Evolutionary conservation across 1,140 invertebrate species (phyloP).

Genomic region (Apocrypta bakeri): DNA sequence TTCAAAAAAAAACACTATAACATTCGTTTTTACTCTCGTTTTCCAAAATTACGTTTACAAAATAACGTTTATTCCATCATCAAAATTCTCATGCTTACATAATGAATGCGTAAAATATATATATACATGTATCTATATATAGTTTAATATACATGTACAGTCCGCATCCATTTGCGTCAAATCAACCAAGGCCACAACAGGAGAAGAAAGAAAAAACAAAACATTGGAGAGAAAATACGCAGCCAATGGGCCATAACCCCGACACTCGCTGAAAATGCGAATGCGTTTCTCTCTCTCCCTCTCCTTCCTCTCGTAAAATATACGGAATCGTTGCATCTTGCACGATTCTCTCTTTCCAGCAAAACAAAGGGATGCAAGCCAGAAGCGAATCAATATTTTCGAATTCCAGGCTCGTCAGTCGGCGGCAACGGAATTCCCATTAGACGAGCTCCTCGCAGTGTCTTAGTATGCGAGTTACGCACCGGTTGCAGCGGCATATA

Average conservation of each 20-base stretch:
- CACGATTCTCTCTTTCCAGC: neutral
- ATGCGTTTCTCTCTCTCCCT: neutral
- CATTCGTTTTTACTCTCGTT: neutral
- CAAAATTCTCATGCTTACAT: too few relatives aligned
- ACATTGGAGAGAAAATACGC: neutral
- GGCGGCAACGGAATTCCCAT: slow-evolving; percentile 42
- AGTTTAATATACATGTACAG: too few relatives aligned
- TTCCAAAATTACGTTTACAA: too few relatives aligned
- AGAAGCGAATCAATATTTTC: slow-evolving; percentile 39
- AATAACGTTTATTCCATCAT: too few relatives aligned
- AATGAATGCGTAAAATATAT: too few relatives aligned
- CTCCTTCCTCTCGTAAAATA: neutral
- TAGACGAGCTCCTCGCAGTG: neutral
- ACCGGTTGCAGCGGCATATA: neutral
- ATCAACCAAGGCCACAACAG: neutral
- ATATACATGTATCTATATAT: too few relatives aligned
- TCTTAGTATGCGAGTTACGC: slow-evolving; percentile 19
- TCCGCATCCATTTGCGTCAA: neutral
- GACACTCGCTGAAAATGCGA: neutral
- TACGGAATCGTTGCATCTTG: neutral
- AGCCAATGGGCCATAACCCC: neutral
- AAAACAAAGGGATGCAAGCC: slow-evolving; percentile 6
- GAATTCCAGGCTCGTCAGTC: slow-evolving; percentile 39
- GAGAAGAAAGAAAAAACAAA: neutral
- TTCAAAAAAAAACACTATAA: neutral